These are phyloP conservation scores for Drosophila sordidula DNA, from an alignment of 2,888 invertebrate species.

Conservation along the genomic window DNA sequence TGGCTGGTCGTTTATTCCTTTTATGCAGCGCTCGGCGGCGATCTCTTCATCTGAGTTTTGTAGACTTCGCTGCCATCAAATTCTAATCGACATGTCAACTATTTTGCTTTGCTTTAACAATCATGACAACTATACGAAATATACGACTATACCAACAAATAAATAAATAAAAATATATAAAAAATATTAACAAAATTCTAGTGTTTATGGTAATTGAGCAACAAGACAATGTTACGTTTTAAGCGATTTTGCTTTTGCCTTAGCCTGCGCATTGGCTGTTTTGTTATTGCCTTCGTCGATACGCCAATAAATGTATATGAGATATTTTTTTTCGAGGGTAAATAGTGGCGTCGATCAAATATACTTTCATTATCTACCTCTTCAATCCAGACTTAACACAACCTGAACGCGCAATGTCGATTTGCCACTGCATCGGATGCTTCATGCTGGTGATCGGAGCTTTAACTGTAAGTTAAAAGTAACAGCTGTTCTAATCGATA, in stretches of 20 bases:
- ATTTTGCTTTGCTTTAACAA: conserved; percentile 32
- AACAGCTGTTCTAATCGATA: background rate
- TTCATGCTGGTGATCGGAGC: conserved; percentile 50
- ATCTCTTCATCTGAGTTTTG: conserved; percentile 52
- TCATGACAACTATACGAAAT: conserved; percentile 33
- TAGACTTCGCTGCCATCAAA: conserved; percentile 22
- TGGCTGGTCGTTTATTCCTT: conserved; percentile 73
- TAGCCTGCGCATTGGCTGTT: conserved; percentile 39
- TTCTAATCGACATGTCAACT: conserved; percentile 36
- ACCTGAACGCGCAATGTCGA: conserved; percentile 57
- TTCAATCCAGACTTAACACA: conserved; percentile 14
- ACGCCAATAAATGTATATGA: conserved; percentile 11
- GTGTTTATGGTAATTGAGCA: background rate
- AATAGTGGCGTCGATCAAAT: background rate
- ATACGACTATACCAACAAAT: conserved; percentile 11
- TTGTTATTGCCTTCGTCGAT: conserved; percentile 32
- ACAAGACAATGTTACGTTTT: background rate
- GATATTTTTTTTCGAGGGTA: conserved; percentile 13
- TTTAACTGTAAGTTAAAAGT: conserved; percentile 46
- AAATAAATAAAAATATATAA: background rate
- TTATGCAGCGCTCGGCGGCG: conserved; percentile 68
- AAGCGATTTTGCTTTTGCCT: conserved; percentile 33
- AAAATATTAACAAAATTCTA: background rate
- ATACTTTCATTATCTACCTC: background rate
- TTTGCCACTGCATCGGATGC: conserved; percentile 68